Conservation (phyloP, 1,140 invertebrate species). For the Drosophila setifemur region DNA sequence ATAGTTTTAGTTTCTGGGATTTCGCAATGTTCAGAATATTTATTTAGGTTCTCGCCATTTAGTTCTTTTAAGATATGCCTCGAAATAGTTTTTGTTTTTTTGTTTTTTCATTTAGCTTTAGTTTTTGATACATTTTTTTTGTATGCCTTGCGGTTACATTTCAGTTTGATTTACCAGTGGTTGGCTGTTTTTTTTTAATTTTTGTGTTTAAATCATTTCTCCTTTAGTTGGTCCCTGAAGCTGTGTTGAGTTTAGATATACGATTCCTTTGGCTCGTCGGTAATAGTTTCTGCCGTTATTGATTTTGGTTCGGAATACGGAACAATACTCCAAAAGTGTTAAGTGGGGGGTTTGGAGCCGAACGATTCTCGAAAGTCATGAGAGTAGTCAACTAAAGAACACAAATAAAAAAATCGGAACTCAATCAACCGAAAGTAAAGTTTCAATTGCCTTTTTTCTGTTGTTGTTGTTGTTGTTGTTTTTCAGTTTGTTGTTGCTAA, state of each 20-base stretch:
- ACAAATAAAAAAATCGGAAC: neutral
- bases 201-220: conserved; percentile 51
- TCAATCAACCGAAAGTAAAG: conserved; percentile 4
- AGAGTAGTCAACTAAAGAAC: conserved; percentile 13
- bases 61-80: conserved; percentile 45
- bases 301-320: conserved; percentile 27
- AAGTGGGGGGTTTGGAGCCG: conserved; percentile 23
- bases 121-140: conserved; percentile 4
- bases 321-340: conserved; percentile 2
- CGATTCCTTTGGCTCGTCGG: conserved; percentile 56
- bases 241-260: conserved; percentile 76
- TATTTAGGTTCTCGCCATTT: neutral
- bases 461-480: conserved; percentile 21
- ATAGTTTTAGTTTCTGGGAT: neutral
- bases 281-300: conserved; percentile 46
- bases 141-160: conserved; percentile 17
- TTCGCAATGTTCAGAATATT: conserved; percentile 10
- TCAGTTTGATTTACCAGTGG: conserved; percentile 41
- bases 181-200: conserved; percentile 20
- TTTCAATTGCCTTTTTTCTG: conserved; percentile 36
- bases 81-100: conserved; percentile 8
- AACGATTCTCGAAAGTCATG: conserved; percentile 19
- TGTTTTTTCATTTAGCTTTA: conserved; percentile 7
- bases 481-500: neutral
- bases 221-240: conserved; percentile 73